Percentiles rank a stretch among this genome's conserved stretches.
Conservation (phyloP, 2,113 vertebrate genomes). For the Corydoras maculifer region DNA sequence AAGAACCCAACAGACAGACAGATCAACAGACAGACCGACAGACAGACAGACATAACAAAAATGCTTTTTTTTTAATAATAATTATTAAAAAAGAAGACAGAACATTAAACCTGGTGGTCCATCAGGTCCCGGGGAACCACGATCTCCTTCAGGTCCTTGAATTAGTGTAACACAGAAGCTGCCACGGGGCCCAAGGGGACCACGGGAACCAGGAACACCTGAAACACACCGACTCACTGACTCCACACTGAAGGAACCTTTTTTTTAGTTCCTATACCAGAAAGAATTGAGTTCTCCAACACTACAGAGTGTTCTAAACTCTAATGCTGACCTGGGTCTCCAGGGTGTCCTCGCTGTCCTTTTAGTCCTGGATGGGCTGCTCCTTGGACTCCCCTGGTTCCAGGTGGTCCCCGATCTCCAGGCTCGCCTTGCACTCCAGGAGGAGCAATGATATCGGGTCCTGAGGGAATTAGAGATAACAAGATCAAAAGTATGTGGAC, state of each 20-base stretch:
- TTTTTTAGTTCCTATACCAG: no score
- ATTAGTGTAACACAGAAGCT: conserved; percentile 23
- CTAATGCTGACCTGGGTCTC: conserved; percentile 19
- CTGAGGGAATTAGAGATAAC: conserved; percentile 7
- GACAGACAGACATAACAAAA: neutral
- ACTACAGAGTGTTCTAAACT: neutral
- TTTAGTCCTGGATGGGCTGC: conserved; percentile 8
- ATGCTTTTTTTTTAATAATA: no score
- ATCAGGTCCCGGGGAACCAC: conserved; percentile 46
- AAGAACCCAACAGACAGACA: no score
- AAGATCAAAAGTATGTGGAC: neutral
- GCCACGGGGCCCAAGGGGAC: conserved; percentile 57
- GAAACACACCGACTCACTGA: neutral
- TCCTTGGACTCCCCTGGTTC: conserved; percentile 17
- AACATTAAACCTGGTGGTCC: neutral
- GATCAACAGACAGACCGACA: no score
- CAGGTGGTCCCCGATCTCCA: conserved; percentile 26
- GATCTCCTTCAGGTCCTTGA: conserved; percentile 43
- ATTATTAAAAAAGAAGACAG: no score
- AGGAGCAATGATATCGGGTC: neutral
- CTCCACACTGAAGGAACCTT: no score
- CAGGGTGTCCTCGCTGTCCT: conserved; percentile 18
- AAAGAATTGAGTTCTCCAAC: no score
- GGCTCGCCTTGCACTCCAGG: conserved; percentile 21
- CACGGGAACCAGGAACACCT: conserved; percentile 65